Evolutionary conservation across 2,888 invertebrate species (phyloP).

Genomic region (Piscicola geometra): DNA sequence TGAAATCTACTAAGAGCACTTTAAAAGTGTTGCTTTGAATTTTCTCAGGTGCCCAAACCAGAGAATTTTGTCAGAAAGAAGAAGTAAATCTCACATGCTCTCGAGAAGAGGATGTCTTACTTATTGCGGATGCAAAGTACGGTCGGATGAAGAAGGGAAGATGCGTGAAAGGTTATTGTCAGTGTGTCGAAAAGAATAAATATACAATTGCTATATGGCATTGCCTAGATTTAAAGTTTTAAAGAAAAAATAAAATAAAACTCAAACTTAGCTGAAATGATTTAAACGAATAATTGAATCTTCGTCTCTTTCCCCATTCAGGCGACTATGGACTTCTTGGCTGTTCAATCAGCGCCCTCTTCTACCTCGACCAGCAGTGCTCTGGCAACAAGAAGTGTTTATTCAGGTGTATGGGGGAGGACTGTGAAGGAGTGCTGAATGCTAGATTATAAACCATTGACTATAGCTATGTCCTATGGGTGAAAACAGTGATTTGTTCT

Average conservation of each 20-base stretch:
- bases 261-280: no score
- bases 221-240: no score
- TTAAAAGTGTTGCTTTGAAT: no score
- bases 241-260: no score
- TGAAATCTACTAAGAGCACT: no score
- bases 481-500: no score
- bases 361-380: conserved; percentile 19
- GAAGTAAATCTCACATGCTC: conserved; percentile 18
- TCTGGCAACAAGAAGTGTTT: conserved; percentile 10
- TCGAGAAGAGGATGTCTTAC: conserved; percentile 10
- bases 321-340: conserved; percentile 1
- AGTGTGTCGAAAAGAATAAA: no score
- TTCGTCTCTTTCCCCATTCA: no score
- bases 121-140: conserved; percentile 8
- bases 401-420: conserved; percentile 11
- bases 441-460: not conserved
- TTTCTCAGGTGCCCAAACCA: conserved; percentile 10
- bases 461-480: no score
- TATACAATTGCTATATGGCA: no score
- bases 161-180: no score
- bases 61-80: conserved; percentile 24
- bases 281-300: no score
- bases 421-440: not conserved
- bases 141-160: conserved; percentile 16
- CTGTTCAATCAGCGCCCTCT: conserved; percentile 23